Conservation (phyloP, 2,113 vertebrate species). For the Saccopteryx leptura region DNA sequence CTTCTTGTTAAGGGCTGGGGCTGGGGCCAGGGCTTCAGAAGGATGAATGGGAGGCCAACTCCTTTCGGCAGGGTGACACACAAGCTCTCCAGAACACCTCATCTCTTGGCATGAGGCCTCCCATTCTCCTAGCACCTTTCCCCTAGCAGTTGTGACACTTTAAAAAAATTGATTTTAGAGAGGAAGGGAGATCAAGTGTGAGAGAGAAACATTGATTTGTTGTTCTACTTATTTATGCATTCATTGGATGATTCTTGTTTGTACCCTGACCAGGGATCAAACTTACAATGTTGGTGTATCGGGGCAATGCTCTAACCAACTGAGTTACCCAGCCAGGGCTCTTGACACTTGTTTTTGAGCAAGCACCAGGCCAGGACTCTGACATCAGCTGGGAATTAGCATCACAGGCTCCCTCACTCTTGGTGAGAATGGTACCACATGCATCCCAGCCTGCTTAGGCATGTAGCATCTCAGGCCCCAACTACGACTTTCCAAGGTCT, state of each 20-base stretch:
- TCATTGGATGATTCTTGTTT: too few species aligned
- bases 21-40: not conserved
- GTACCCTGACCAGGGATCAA: too few species aligned
- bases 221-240: too few species aligned
- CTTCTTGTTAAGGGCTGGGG: not conserved
- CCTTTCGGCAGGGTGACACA: not conserved
- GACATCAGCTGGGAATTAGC: not conserved
- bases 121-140: not conserved
- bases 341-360: conserved; percentile 4
- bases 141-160: not conserved
- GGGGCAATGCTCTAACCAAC: not conserved
- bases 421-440: not conserved
- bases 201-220: not conserved
- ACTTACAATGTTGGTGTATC: too few species aligned
- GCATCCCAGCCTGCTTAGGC: not conserved
- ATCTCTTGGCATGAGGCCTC: not conserved
- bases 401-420: not conserved
- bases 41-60: not conserved
- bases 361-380: not conserved
- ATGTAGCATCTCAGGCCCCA: not conserved
- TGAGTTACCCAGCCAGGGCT: not conserved
- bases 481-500: not conserved
- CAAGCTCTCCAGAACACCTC: not conserved
- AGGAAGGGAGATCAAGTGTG: not conserved
- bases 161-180: not conserved